Conservation (phyloP, 1,140 invertebrate genomes). For the Zaprionus vittiger region DNA sequence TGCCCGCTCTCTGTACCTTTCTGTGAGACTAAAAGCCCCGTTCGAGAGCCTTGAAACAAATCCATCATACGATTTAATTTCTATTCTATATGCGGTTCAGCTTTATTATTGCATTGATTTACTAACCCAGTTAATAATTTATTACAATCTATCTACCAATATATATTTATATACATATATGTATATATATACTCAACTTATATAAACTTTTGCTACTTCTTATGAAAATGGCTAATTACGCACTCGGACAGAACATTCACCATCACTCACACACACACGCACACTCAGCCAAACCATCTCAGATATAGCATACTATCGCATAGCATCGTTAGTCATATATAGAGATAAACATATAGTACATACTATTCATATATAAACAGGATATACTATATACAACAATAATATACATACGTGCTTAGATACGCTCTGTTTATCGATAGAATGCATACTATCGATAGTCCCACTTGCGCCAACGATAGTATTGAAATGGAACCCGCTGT, state of each 20-base stretch:
- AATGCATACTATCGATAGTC: neutral
- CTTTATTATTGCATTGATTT: slow-evolving; percentile 84
- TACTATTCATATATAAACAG: neutral
- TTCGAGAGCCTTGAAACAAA: slow-evolving; percentile 31
- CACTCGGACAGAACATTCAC: slow-evolving; percentile 21
- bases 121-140: slow-evolving; percentile 68
- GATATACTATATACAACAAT: slow-evolving; percentile 13
- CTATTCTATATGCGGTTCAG: slow-evolving; percentile 85
- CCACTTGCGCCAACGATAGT: neutral
- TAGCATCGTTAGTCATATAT: neutral
- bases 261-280: slow-evolving; percentile 14
- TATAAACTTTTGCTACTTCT: slow-evolving; percentile 45
- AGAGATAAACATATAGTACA: slow-evolving; percentile 18
- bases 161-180: slow-evolving; percentile 31
- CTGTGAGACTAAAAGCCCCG: slow-evolving; percentile 30
- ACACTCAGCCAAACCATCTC: neutral
- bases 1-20: slow-evolving; percentile 29
- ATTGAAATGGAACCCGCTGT: neutral
- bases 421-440: neutral
- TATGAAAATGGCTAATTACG: slow-evolving; percentile 41
- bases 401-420: slow-evolving; percentile 11
- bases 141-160: slow-evolving; percentile 61
- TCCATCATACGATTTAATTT: slow-evolving; percentile 85
- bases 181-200: slow-evolving; percentile 30
- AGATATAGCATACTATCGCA: neutral